phyloP scores from a whole-genome alignment of 2,797 vertebrate species.

The Cacajao melanocephalus region DNA sequence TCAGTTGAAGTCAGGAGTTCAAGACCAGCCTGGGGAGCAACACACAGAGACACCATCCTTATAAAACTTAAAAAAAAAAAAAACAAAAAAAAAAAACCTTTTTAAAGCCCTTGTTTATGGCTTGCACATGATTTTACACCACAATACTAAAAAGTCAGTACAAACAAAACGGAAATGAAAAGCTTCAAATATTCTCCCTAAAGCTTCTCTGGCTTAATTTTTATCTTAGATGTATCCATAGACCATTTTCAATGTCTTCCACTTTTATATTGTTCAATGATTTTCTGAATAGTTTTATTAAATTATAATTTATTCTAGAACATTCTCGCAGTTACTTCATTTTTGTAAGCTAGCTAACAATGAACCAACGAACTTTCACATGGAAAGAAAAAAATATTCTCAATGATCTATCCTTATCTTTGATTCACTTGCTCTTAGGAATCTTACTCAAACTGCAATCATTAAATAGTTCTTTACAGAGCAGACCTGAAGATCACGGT shows the following conservation, averaged over 20 bases:
- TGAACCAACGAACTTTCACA: neutral
- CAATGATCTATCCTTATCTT: neutral
- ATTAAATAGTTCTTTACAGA: conserved; percentile 5
- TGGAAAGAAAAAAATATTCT: conserved; percentile 18
- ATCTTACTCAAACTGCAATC: conserved; percentile 38
- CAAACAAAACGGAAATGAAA: neutral
- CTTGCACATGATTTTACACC: neutral
- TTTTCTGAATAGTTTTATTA: neutral
- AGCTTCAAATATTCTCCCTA: neutral
- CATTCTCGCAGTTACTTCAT: neutral
- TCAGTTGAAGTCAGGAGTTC: neutral
- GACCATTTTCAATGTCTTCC: neutral
- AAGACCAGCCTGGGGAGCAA: neutral
- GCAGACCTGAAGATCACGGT: conserved; percentile 7
- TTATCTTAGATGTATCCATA: neutral
- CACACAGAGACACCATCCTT: neutral
- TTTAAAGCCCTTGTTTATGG: neutral
- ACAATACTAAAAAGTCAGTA: conserved; percentile 7
- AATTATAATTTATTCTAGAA: neutral
- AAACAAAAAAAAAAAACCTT: neutral
- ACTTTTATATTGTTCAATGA: neutral
- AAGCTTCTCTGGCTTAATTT: conserved; percentile 34
- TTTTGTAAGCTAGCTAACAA: conserved; percentile 22
- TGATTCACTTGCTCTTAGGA: neutral
- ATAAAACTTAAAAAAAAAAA: neutral